These are phyloP conservation scores for Armadillidium nasatum DNA, from an alignment of 1,140 invertebrate species.

Conservation along the genomic window DNA sequence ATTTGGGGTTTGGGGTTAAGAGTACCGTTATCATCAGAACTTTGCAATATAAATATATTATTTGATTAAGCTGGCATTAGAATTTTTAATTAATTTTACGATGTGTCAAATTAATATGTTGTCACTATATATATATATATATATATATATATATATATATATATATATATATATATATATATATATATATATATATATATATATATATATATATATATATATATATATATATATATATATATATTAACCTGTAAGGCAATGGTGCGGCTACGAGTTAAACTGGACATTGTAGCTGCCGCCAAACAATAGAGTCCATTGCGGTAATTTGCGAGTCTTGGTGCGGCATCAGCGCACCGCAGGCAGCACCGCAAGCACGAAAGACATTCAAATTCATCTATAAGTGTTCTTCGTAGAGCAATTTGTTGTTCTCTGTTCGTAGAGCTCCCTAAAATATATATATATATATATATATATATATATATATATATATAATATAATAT, in stretches of 20 bases:
- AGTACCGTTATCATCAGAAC: too few species aligned
- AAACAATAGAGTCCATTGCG: constrained; percentile 19
- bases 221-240: constrained; percentile 25
- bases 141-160: constrained; percentile 28
- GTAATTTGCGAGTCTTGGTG: constrained; percentile 14
- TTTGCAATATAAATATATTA: too few species aligned
- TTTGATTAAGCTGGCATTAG: too few species aligned
- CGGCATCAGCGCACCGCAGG: constrained; percentile 8
- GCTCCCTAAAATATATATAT: background rate
- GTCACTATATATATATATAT: constrained; percentile 31
- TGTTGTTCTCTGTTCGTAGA: constrained; percentile 14
- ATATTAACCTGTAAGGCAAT: constrained; percentile 18
- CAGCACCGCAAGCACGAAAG: constrained; percentile 16
- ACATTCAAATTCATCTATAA: constrained; percentile 7
- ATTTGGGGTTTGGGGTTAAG: too few species aligned
- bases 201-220: constrained; percentile 25
- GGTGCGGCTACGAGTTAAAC: constrained; percentile 20
- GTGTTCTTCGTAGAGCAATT: background rate
- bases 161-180: constrained; percentile 25
- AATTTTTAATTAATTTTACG: too few species aligned
- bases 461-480: constrained; percentile 12
- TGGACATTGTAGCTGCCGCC: constrained; percentile 24
- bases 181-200: constrained; percentile 26
- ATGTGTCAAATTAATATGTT: too few species aligned
- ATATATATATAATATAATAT: constrained; percentile 2